A percentile compares a stretch with the other conserved stretches of the same genome.
phyloP scores from a whole-genome alignment of 2,797 vertebrate species.

The Gadopsis marmoratus region DNA sequence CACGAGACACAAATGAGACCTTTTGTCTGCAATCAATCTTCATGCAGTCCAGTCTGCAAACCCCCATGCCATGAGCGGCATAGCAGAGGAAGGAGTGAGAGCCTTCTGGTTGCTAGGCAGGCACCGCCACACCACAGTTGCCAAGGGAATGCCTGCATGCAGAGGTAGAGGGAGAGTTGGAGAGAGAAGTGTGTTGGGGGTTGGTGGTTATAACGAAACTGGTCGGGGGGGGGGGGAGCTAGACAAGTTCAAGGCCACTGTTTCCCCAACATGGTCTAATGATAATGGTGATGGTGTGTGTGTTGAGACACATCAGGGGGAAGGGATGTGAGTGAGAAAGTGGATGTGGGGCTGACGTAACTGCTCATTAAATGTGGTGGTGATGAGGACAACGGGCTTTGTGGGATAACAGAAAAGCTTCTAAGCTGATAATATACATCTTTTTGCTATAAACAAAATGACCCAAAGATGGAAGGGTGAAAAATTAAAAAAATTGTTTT shows the following conservation, averaged over 20 bases:
- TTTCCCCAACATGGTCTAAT: slow-evolving; percentile 62
- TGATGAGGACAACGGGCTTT: slow-evolving; percentile 52
- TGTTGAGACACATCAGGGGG: slow-evolving; percentile 71
- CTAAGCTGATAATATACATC: slow-evolving; percentile 27
- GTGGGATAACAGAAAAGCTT: slow-evolving; percentile 45
- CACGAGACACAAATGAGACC: slow-evolving; percentile 44
- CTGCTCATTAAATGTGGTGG: slow-evolving; percentile 48
- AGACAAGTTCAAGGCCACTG: slow-evolving; percentile 84
- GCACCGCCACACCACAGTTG: slow-evolving; percentile 80
- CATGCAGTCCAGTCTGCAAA: slow-evolving; percentile 51
- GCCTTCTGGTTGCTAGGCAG: slow-evolving; percentile 85
- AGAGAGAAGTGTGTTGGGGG: slow-evolving; percentile 73
- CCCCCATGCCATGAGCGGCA: slow-evolving; percentile 55
- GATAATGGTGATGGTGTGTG: slow-evolving; percentile 32
- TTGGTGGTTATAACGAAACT: slow-evolving; percentile 66
- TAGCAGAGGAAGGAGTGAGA: slow-evolving; percentile 55
- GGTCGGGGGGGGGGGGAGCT: slow-evolving; percentile 68
- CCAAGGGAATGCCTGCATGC: slow-evolving; percentile 85
- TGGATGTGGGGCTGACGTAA: slow-evolving; percentile 69
- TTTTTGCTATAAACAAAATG: slow-evolving; percentile 32
- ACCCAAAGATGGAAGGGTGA: not conserved
- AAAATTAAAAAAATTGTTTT: not conserved
- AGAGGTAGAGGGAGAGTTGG: slow-evolving; percentile 63
- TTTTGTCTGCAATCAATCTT: slow-evolving; percentile 71
- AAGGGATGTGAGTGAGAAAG: slow-evolving; percentile 55